These are phyloP conservation scores for Rotaria sp. DNA, from an alignment of 2,888 invertebrate species.

Conservation along the genomic window DNA sequence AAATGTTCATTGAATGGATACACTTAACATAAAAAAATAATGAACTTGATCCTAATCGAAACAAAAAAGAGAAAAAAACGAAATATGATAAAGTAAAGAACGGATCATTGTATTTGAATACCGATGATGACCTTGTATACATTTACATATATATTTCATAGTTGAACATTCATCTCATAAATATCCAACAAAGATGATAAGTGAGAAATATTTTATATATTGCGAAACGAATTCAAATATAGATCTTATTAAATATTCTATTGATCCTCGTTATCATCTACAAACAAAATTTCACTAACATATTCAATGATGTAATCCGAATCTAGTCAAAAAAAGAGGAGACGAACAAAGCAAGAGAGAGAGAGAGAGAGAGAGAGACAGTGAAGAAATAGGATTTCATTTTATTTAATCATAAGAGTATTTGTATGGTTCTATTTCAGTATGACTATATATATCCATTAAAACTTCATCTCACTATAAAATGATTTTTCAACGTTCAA, in stretches of 20 bases:
- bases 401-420: not conserved
- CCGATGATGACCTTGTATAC: not conserved
- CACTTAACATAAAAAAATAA: not conserved
- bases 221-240: not conserved
- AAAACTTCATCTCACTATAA: not conserved
- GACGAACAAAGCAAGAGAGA: too few species aligned
- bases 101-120: not conserved
- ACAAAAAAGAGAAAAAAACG: not conserved
- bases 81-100: not conserved
- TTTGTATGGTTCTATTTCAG: not conserved
- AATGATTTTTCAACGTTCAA: not conserved
- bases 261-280: not conserved
- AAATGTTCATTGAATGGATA: not conserved
- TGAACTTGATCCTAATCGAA: not conserved
- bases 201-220: not conserved
- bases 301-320: not conserved
- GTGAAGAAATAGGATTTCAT: not conserved
- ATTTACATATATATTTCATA: not conserved
- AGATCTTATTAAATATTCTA: not conserved
- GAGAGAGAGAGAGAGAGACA: not conserved
- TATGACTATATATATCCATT: not conserved
- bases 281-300: not conserved
- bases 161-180: not conserved
- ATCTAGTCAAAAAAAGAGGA: not conserved
- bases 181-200: not conserved